Conservation (phyloP, 1,140 invertebrate genomes). For the Hyles euphorbiae region DNA sequence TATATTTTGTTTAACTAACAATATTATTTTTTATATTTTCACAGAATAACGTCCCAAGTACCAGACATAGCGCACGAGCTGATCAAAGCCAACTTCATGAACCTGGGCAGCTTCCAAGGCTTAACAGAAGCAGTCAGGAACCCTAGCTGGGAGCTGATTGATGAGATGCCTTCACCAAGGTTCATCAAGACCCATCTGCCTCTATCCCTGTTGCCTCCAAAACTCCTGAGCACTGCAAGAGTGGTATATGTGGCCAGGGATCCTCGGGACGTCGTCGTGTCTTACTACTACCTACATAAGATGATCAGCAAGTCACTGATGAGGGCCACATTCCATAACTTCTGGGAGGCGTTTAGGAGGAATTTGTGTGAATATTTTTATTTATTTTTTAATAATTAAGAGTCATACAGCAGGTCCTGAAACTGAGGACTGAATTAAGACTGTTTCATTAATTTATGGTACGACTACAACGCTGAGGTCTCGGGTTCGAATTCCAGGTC, state of each 20-base stretch:
- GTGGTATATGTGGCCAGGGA: slow-evolving; percentile 88
- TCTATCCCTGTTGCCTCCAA: slow-evolving; percentile 54
- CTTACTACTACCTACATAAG: slow-evolving; percentile 87
- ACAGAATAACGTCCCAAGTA: slow-evolving; percentile 43
- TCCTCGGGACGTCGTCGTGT: slow-evolving; percentile 90
- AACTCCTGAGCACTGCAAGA: slow-evolving; percentile 55
- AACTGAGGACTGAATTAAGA: too few species aligned
- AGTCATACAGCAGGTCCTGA: too few species aligned
- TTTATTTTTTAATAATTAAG: too few species aligned
- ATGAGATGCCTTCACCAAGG: slow-evolving; percentile 49
- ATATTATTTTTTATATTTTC: slow-evolving; percentile 13
- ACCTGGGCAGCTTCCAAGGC: slow-evolving; percentile 54
- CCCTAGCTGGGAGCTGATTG: slow-evolving; percentile 47
- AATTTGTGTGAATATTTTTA: slow-evolving; percentile 78
- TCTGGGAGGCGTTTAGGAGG: slow-evolving; percentile 85
- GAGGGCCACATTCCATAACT: slow-evolving; percentile 80
- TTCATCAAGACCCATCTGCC: slow-evolving; percentile 67
- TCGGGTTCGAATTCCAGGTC: too few species aligned
- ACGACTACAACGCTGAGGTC: too few species aligned
- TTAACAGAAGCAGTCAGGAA: slow-evolving; percentile 33
- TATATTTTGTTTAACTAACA: neutral
- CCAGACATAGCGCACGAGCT: slow-evolving; percentile 52
- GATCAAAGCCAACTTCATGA: slow-evolving; percentile 59
- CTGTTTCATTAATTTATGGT: too few species aligned
- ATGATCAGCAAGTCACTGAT: slow-evolving; percentile 81